Conservation (phyloP, 23 tunicate species). For the Styela plicata region DNA sequence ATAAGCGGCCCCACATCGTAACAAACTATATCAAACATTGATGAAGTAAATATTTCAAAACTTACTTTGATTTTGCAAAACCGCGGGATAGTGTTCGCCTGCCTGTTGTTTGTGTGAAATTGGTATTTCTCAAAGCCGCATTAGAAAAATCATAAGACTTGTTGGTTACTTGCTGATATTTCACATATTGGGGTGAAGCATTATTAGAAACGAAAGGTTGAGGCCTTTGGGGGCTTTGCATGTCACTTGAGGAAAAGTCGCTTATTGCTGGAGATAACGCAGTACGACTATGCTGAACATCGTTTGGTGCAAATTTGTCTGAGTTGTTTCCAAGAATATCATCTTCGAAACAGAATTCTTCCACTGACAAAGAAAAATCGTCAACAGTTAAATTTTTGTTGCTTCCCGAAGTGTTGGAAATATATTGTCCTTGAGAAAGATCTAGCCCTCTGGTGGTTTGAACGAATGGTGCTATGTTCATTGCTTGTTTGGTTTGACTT, state of each 20-base stretch:
- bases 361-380: conserved; percentile 6
- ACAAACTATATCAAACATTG: too few species aligned
- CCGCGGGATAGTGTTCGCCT: not conserved
- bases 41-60: too few species aligned
- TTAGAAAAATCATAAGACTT: not conserved
- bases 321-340: not conserved
- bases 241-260: not conserved
- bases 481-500: not conserved
- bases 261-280: not conserved
- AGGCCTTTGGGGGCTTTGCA: not conserved
- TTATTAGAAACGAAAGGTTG: not conserved
- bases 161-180: not conserved
- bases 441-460: not conserved
- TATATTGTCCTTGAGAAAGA: not conserved
- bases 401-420: not conserved
- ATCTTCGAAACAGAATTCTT: not conserved
- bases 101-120: not conserved
- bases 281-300: not conserved
- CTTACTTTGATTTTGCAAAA: not conserved
- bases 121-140: not conserved
- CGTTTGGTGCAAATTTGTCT: not conserved
- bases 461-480: not conserved
- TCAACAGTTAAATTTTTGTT: not conserved
- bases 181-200: not conserved
- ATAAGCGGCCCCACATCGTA: too few species aligned